Evolutionary conservation across 2,888 invertebrate species (phyloP).

Genomic region (Graphium colonna): DNA sequence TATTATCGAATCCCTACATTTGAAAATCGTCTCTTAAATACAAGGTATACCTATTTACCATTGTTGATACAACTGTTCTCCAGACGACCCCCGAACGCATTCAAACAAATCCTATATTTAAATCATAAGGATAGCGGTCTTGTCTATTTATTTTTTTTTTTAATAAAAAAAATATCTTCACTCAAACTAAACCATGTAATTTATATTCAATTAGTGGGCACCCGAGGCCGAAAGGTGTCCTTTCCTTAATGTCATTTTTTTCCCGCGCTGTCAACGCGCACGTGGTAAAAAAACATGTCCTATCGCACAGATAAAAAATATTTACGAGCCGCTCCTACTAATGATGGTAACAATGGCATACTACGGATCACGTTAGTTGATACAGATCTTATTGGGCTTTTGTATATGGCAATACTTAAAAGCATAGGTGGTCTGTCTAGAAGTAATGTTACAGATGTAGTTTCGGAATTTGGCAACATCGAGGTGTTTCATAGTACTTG

Average conservation of each 20-base stretch:
- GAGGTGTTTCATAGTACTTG: background rate
- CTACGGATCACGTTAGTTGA: conserved; percentile 1
- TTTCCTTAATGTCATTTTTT: conserved; percentile 31
- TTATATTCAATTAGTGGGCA: conserved; percentile 54
- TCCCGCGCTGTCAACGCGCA: conserved; percentile 20
- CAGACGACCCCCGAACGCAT: no score
- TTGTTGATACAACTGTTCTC: no score
- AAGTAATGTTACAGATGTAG: background rate
- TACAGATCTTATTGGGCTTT: background rate
- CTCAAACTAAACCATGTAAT: conserved; percentile 30
- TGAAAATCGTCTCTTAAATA: no score
- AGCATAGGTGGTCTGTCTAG: background rate
- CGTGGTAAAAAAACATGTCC: conserved; percentile 20
- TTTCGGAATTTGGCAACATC: background rate
- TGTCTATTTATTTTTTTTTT: background rate
- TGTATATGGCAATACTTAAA: background rate
- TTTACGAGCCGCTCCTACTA: conserved; percentile 8
- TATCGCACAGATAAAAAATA: conserved; percentile 20
- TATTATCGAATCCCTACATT: no score
- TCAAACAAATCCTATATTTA: no score
- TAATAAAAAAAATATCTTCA: conserved; percentile 17
- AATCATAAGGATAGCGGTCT: no score
- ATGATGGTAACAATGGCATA: background rate
- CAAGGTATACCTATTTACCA: no score
- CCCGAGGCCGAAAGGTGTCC: conserved; percentile 34